Base-by-base conservation (phyloP, 2,888 invertebrate genomes). In the Gari tellinella region DNA sequence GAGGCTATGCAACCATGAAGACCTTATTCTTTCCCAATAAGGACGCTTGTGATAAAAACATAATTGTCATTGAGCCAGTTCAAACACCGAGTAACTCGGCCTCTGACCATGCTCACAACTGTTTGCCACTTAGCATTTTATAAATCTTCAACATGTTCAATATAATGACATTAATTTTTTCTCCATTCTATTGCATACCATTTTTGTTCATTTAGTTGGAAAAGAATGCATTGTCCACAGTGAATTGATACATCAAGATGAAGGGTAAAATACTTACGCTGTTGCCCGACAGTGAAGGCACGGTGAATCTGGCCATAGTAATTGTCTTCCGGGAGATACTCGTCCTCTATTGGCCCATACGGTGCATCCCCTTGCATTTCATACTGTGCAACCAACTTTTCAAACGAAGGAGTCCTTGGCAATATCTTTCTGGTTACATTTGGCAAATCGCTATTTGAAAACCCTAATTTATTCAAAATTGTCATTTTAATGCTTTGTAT, bases 331-430 rank as follows among this genome's bases (percentile, higher is more conserved):
- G 77, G 74, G 7, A 68, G 31, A 25, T 61, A 74, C 19, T 77
- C 63, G 48, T 75, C 56, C 23, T 66, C 37, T 5, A 55, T 57
- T 0, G 37, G 15, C 17, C 61, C 65, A 52, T 81, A 77, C 14
- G 86, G 86, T 1, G 79, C 68, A 46, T 86, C 86, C 2, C 69
- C 72, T 41, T 83, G 81, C 82, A 86, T 80, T 45, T 74, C 83
- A 57, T 80, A 82, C 48, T 83, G 70, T 10, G 82, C 83, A 37
- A 78, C 73, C n/a, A 87, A 68, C 48, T 70, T 76, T 8, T 80
- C 70, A 63, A 86, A 66, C 4, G 83, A 81, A 14, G 87, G 87
- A 4, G 83, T 68, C 57, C 81, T 81, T 19, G 88, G 88, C 37
- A 87, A 73, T 15, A 63, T 69, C 60, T 78, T 72, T 12, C 81